phyloP scores from a whole-genome alignment of 2,113 vertebrate genomes.

The Atrichornis clamosus region DNA sequence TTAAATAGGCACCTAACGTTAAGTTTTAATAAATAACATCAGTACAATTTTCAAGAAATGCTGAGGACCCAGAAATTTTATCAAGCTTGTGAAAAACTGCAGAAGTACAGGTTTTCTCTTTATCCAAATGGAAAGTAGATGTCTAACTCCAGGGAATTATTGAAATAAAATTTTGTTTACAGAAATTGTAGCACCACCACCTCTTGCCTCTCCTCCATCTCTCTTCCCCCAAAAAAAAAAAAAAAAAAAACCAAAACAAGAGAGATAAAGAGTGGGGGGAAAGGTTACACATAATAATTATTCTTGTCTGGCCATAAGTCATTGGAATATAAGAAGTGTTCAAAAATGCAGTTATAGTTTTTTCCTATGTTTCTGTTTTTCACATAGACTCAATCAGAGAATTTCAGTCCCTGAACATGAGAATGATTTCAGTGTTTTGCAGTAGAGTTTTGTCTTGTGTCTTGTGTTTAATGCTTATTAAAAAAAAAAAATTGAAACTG shows the following conservation, averaged over 20 bases:
- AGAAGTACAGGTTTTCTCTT: not conserved
- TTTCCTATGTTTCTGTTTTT: not conserved
- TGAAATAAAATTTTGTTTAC: not conserved
- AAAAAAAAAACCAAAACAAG: too few species aligned
- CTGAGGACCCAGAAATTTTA: not conserved
- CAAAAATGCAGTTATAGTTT: not conserved
- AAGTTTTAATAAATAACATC: not conserved
- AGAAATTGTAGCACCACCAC: not conserved
- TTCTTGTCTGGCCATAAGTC: not conserved
- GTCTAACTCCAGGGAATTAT: not conserved
- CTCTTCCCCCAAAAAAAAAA: too few species aligned
- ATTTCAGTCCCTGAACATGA: not conserved
- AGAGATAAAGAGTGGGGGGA: accelerated
- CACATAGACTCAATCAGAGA: not conserved
- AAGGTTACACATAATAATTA: not conserved
- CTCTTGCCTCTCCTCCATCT: too few species aligned
- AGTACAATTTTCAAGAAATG: not conserved
- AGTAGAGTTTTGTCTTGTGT: not conserved
- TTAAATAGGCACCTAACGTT: not conserved
- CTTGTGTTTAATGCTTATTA: not conserved
- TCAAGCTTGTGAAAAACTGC: not conserved
- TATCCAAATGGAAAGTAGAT: not conserved
- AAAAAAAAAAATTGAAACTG: not conserved
- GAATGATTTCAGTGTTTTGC: not conserved
- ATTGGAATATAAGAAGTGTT: not conserved